These are phyloP conservation scores for Seira musarum DNA, from an alignment of 2,888 invertebrate genomes.

Conservation along the genomic window DNA sequence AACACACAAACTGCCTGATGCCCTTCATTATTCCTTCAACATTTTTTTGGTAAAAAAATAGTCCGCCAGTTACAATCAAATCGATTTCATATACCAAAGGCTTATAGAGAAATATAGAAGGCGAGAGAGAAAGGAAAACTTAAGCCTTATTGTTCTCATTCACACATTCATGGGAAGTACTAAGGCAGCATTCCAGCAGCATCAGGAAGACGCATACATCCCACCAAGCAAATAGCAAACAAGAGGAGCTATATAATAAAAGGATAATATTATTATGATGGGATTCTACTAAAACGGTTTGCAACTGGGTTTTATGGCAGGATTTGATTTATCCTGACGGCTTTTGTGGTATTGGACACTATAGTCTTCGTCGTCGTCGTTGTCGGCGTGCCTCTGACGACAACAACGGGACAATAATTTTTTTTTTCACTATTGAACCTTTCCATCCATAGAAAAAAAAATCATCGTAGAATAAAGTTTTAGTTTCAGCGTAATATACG, in stretches of 20 bases:
- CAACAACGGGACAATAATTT: not conserved
- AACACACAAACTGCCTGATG: not conserved
- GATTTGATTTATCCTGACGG: slow-evolving; percentile 57
- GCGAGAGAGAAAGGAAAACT: no score
- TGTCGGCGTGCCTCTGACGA: not conserved
- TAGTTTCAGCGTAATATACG: no score
- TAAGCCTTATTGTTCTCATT: no score
- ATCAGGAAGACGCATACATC: no score
- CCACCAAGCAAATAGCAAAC: not conserved
- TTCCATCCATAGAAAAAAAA: not conserved
- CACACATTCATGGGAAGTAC: no score
- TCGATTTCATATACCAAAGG: no score
- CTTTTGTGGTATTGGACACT: slow-evolving; percentile 42
- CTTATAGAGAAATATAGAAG: no score
- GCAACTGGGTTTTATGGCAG: slow-evolving; percentile 39
- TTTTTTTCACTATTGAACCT: not conserved
- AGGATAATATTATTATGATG: slow-evolving; percentile 7
- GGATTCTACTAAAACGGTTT: slow-evolving; percentile 31
- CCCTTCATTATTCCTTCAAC: not conserved
- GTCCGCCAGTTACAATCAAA: no score
- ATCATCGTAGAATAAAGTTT: no score
- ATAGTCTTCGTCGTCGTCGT: no score
- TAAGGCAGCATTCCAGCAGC: no score
- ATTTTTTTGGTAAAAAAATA: no score
- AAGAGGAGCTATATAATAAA: not conserved